Conservation (phyloP, 2,888 invertebrate species). For the Drosophila nr. perissopoda region DNA sequence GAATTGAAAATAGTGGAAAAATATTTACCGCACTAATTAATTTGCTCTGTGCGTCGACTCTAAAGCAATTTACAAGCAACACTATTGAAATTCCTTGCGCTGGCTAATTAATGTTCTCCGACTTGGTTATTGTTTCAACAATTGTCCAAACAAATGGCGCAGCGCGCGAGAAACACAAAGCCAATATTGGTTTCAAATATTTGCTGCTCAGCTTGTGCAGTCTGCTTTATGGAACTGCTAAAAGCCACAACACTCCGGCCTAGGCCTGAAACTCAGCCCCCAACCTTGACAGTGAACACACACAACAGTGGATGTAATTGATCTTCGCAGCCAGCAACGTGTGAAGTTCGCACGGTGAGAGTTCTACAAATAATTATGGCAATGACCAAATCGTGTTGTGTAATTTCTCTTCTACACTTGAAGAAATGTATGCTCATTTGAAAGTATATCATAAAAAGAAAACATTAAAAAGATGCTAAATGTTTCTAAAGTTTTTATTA, state of each 20-base stretch:
- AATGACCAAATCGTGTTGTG: slow-evolving; percentile 1
- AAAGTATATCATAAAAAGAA: too few relatives aligned
- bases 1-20: slow-evolving; percentile 8
- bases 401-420: slow-evolving; percentile 4
- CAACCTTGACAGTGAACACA: slow-evolving; percentile 39
- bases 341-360: slow-evolving; percentile 4
- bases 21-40: slow-evolving; percentile 42
- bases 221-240: slow-evolving; percentile 30
- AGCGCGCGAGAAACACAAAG: slow-evolving; percentile 23
- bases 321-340: slow-evolving; percentile 10
- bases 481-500: background rate
- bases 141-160: slow-evolving; percentile 54
- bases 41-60: slow-evolving; percentile 8
- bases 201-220: slow-evolving; percentile 33
- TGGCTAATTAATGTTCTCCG: slow-evolving; percentile 38
- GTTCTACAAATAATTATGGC: background rate
- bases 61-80: slow-evolving; percentile 8
- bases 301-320: slow-evolving; percentile 10
- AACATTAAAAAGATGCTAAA: background rate
- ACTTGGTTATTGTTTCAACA: slow-evolving; percentile 56
- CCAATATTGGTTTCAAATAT: slow-evolving; percentile 55
- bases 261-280: slow-evolving; percentile 3
- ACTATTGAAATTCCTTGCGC: slow-evolving; percentile 2
- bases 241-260: slow-evolving; percentile 23
- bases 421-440: background rate